A percentile compares a stretch with the other conserved stretches of the same genome.
Conservation (phyloP, 1,140 invertebrate genomes). For the Adoxophyes honmai region DNA sequence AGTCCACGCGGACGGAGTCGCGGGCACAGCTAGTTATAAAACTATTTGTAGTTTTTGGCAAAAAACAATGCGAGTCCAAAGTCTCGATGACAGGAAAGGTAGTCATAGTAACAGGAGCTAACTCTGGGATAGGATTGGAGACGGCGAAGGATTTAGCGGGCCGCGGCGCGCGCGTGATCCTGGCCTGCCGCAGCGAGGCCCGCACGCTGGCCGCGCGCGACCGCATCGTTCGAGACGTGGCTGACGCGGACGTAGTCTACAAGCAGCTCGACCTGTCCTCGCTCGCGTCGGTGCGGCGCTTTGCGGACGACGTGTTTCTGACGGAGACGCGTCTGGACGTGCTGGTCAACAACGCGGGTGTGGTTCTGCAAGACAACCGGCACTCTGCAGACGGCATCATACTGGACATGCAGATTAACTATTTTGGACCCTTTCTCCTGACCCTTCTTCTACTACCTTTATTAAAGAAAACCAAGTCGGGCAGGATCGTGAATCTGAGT, state of each 20-base stretch:
- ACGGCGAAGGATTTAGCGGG: conserved; percentile 82
- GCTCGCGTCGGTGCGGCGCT: conserved; percentile 72
- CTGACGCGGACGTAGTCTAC: conserved; percentile 64
- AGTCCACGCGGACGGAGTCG: too few species aligned
- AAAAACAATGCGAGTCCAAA: conserved; percentile 72
- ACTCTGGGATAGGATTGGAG: conserved; percentile 82
- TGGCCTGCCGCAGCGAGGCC: conserved; percentile 81
- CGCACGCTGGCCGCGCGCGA: conserved; percentile 77
- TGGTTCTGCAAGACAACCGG: conserved; percentile 52
- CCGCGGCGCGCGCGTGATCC: conserved; percentile 82
- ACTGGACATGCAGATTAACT: conserved; percentile 81
- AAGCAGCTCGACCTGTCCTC: conserved; percentile 77
- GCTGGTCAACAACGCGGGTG: conserved; percentile 83
- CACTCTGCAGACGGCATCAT: conserved; percentile 81
- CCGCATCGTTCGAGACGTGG: conserved; percentile 50
- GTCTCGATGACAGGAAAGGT: conserved; percentile 77
- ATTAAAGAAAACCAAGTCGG: conserved; percentile 60
- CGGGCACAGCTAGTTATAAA: too few species aligned
- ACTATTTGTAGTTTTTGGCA: too few species aligned
- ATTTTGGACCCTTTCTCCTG: conserved; percentile 83
- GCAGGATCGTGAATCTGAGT: conserved; percentile 76
- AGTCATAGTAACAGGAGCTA: conserved; percentile 76
- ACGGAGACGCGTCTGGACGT: conserved; percentile 79
- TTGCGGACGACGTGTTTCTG: conserved; percentile 68
- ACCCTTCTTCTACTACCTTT: conserved; percentile 78